These are phyloP conservation scores for Papilio xuthus DNA, from an alignment of 1,140 invertebrate genomes.

Conservation along the genomic window DNA sequence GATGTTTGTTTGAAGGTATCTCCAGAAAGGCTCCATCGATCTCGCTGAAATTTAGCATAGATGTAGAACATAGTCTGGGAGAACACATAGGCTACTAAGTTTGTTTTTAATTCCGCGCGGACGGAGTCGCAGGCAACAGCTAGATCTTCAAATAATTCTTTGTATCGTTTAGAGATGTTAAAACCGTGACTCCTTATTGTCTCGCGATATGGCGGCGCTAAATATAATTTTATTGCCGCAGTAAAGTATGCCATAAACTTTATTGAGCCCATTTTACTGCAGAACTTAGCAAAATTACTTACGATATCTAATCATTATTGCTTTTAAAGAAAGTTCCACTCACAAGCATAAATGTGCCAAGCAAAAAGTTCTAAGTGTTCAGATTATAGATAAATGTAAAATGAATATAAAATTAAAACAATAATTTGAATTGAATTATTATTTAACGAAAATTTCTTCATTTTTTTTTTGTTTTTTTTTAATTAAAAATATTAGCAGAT, in stretches of 20 bases:
- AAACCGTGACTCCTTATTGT: constrained; percentile 17
- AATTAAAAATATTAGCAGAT: no score
- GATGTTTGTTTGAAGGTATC: no score
- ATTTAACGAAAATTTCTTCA: no score
- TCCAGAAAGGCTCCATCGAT: no score
- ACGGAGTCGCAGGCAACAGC: no score
- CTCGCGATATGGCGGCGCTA: constrained; percentile 37
- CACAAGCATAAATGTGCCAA: neutral
- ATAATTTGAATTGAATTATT: no score
- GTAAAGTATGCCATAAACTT: constrained; percentile 60
- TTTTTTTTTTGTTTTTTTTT: no score
- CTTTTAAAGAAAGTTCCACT: constrained; percentile 39
- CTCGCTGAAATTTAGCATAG: no score
- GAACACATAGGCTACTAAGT: no score
- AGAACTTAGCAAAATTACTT: constrained; percentile 54
- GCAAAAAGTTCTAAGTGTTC: neutral
- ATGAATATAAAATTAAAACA: neutral
- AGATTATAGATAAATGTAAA: neutral
- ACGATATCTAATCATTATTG: constrained; percentile 55
- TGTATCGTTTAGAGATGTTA: neutral
- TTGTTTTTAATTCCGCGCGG: no score
- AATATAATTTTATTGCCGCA: constrained; percentile 59
- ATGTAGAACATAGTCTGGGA: no score
- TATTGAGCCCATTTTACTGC: constrained; percentile 60
- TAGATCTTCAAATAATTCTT: neutral